Conservation (phyloP, 2,888 invertebrate genomes). For the Eupithecia subumbrata region DNA sequence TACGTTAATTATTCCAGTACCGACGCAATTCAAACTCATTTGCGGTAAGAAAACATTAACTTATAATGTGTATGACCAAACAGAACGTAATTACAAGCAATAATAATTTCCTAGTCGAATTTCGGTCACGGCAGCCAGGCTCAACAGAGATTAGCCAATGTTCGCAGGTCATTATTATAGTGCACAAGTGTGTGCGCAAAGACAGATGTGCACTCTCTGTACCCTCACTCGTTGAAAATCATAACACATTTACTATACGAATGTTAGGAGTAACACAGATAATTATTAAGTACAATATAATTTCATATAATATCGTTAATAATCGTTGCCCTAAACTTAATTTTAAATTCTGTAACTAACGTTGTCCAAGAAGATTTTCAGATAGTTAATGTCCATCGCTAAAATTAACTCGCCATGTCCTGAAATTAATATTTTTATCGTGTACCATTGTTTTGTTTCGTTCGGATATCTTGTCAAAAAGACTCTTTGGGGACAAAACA, state of each 20-base stretch:
- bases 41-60: background rate
- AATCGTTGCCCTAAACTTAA: background rate
- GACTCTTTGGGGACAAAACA: conserved; percentile 1
- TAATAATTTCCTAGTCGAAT: no score
- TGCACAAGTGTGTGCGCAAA: no score
- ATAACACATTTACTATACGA: no score
- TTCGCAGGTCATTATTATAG: no score
- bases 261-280: no score
- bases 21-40: background rate
- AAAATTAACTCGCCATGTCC: background rate
- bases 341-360: no score
- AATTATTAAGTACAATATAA: no score
- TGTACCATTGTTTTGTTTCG: background rate
- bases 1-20: background rate
- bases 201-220: no score
- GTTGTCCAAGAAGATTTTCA: background rate
- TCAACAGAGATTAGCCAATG: no score
- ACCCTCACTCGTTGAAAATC: no score
- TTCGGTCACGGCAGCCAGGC: no score
- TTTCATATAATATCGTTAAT: no score
- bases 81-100: background rate
- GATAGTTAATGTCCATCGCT: background rate
- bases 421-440: background rate
- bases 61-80: background rate
- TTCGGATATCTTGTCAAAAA: background rate